A percentile compares a stretch with the other conserved stretches of the same genome.
Conservation (phyloP, 2,113 vertebrate genomes). For the Phainopepla nitens region DNA sequence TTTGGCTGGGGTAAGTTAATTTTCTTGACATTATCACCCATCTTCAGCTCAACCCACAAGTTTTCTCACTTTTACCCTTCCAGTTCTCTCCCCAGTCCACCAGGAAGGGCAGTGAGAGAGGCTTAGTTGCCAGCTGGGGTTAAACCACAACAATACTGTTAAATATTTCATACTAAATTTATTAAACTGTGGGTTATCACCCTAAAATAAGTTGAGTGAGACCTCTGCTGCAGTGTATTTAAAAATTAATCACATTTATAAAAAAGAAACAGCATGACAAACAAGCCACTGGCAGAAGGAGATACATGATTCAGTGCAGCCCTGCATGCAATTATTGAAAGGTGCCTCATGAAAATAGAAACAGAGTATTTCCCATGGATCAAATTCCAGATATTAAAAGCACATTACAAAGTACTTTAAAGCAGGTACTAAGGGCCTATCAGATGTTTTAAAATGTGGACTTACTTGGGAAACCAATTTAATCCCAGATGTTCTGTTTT, state of each 20-base stretch:
- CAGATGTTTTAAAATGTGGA: neutral
- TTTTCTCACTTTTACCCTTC: neutral
- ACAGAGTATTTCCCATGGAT: neutral
- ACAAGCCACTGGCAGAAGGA: neutral
- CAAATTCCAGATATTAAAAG: neutral
- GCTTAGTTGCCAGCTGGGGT: neutral
- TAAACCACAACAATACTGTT: neutral
- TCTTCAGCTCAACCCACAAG: neutral
- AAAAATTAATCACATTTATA: neutral
- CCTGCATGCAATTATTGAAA: neutral
- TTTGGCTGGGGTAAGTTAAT: neutral
- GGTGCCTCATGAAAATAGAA: neutral
- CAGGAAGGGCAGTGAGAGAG: neutral
- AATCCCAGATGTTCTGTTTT: slow-evolving; percentile 97
- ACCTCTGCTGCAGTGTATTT: neutral
- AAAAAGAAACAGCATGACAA: neutral
- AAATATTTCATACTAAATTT: neutral
- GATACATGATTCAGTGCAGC: neutral
- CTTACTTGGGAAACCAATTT: slow-evolving; percentile 99
- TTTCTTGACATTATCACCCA: neutral
- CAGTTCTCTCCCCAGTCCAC: neutral
- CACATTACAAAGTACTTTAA: neutral
- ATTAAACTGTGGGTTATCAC: neutral
- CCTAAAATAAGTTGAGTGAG: neutral
- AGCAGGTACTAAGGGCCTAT: neutral